Percentiles rank a stretch among this genome's conserved stretches.
phyloP scores from a whole-genome alignment of 2,113 vertebrate species.

The Rana temporaria region DNA sequence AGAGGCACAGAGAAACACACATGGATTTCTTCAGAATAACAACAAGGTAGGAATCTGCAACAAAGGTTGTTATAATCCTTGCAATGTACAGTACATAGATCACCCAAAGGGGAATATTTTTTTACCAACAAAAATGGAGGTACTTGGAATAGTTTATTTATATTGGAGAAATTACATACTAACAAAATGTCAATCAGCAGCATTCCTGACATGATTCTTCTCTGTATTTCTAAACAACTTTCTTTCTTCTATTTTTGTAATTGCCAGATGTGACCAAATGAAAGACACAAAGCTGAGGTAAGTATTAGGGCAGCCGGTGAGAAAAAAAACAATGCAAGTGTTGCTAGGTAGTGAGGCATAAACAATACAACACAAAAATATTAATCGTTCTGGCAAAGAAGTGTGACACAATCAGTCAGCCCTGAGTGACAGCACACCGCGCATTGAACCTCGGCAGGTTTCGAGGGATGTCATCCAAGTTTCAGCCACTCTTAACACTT shows the following conservation, averaged over 20 bases:
- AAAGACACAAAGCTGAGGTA: background rate
- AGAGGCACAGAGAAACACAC: too few species aligned
- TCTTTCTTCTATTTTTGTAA: constrained; percentile 7
- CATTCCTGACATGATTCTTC: background rate
- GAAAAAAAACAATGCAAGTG: constrained; percentile 13
- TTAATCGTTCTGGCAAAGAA: constrained; percentile 30
- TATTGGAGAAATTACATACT: too few species aligned
- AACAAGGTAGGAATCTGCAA: too few species aligned
- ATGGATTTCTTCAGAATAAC: too few species aligned
- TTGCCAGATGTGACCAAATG: constrained; percentile 19
- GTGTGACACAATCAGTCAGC: constrained; percentile 33
- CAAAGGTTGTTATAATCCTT: too few species aligned
- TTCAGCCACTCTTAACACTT: constrained; percentile 43
- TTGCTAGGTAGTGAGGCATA: constrained; percentile 27
- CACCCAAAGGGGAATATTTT: too few species aligned
- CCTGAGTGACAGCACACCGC: constrained; percentile 30
- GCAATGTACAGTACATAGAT: too few species aligned
- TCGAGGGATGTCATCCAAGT: constrained; percentile 46
- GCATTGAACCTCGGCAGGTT: constrained; percentile 33
- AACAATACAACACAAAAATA: constrained; percentile 45
- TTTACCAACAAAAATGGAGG: too few species aligned
- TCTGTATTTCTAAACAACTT: background rate
- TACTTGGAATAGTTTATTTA: too few species aligned
- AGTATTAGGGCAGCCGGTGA: constrained; percentile 24
- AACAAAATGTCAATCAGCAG: background rate